Base-by-base conservation (phyloP, 2,888 invertebrate genomes). In the Clivina fossor region DNA sequence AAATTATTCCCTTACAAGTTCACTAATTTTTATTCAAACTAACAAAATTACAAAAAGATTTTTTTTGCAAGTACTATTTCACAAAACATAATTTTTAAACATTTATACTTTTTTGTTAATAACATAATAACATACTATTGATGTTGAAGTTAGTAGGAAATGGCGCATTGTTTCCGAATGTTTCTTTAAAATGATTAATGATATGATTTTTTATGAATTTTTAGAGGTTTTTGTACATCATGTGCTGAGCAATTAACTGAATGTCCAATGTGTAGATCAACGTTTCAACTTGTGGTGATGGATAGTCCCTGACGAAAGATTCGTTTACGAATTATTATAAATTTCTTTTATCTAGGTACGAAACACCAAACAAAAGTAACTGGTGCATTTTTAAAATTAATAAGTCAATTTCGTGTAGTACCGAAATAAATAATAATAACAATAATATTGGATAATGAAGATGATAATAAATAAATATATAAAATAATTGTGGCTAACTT, bases 231-330 rank as follows among this genome's bases (percentile, higher is more conserved):
- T 75, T 95, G 95, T 76, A 78, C 80, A 41, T 76, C 80, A 9
- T 93, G 93, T 77, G 84, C 88, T 9, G 78, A 84, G 54, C 88
- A 89, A 70, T 71, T 95, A 62, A 82, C 83, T 61, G 85, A 85
- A 63, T 95, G 95, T 72, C 95, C 95, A 9, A 84, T 94, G 81
- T 95, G 95, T 74, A 82, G 94, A 63, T 79, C 82, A 55, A 74
- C 77, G 41, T 87, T 89, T 63, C 74, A 76, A 64, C 73, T 78
- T 66, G 72, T 77, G 38, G 66, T 73, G 54, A 71, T 73, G 50
- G 77, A 77, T 61, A 72, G 71, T 68, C 74, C 73, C 64, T 77
- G 77, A 78, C 73, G 72, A 59, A 57, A 37, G 32, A 18, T 53
- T 50, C 53, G 44, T 9, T 24, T 33, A 11, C 53, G 53, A 32